Evolutionary conservation across 2,113 vertebrate species (phyloP), one percentile per base, ranked within the genome.

Genomic region (Zapus hudsonius): DNA sequence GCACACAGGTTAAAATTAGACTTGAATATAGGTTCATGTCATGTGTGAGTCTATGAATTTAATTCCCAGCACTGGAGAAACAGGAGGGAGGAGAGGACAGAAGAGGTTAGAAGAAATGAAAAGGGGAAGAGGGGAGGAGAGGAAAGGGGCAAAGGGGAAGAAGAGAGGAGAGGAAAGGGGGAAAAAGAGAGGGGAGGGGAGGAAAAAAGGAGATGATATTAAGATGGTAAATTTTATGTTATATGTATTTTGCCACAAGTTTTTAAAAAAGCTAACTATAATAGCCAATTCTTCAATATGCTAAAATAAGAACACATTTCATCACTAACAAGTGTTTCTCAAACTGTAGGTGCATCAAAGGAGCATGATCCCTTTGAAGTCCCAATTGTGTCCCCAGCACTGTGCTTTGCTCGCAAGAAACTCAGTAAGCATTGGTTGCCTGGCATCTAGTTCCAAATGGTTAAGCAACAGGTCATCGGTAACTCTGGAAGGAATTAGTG

Each of bases 261-360:
- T 38, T n/a, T 57, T 42, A 15, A 73, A 73, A 73, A n/a, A n/a
- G 25, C 27, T 11, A 23, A 15, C 6, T 29, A 22, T 4, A 10
- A 52, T 23, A 64, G 23, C 59, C 2, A 74, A 29, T 7, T 59
- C 59, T 81, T 57, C 66, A 11, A 25, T 9, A 27, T 1, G 9
- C 13, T 40, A 1, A 0, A 23, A 44, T 27, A 23, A 5, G 5
- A 67, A 15, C 0, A 20, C 57, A 11, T 22, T 22, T 7, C 8
- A 3, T 11, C 12, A 0, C 33, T 69, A 23, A 17, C 31, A 38
- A 0, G 27, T 9, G 12, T 3, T 3, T 15, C 6, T 22, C 27
- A 36, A 25, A 87, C 0, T 0, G 4, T 2, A 61, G 8, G 0
- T 7, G 16, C 1, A 23, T 59, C 79, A 20, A 44, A 36, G 20